Percentiles rank a stretch among this genome's conserved stretches.
phyloP scores from a whole-genome alignment of 2,888 invertebrate genomes.

The Sceliomorpha sp. region DNA sequence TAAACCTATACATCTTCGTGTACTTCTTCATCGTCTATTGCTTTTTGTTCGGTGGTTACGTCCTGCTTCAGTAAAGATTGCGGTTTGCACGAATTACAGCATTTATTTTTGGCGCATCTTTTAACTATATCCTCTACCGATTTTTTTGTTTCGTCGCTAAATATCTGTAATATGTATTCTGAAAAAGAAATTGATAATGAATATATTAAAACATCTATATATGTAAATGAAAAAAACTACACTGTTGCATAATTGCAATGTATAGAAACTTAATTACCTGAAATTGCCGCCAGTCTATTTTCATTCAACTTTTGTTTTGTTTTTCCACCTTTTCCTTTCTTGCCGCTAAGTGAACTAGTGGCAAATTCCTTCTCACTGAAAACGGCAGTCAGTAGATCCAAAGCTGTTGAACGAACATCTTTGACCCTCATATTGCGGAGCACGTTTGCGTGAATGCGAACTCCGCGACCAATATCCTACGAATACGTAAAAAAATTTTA shows the following conservation, averaged over 20 bases:
- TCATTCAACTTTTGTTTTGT: slow-evolving; percentile 6
- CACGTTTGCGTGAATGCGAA: not conserved
- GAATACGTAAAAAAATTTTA: not conserved
- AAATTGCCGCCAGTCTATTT: not conserved
- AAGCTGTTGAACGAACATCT: not conserved
- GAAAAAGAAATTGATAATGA: slow-evolving; percentile 1
- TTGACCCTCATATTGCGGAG: not conserved
- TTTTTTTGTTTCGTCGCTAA: not conserved
- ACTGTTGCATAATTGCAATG: not conserved
- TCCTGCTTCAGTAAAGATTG: no score
- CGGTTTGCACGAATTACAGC: not conserved
- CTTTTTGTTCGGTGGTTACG: no score
- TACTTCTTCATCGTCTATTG: no score
- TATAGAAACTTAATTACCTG: not conserved
- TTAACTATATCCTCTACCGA: not conserved
- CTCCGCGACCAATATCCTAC: slow-evolving; percentile 7
- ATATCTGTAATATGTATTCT: slow-evolving; percentile 1
- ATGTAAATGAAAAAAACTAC: not conserved
- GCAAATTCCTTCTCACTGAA: slow-evolving; percentile 8
- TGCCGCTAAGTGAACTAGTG: slow-evolving; percentile 6
- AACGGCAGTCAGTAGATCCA: slow-evolving; percentile 11
- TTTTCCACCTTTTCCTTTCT: slow-evolving; percentile 5
- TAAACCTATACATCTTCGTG: no score
- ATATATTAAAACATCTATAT: not conserved
- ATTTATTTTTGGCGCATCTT: slow-evolving; percentile 1